A percentile compares a stretch with the other conserved stretches of the same genome.
phyloP scores from a whole-genome alignment of 2,888 invertebrate species.

The Synergus umbraculus region DNA sequence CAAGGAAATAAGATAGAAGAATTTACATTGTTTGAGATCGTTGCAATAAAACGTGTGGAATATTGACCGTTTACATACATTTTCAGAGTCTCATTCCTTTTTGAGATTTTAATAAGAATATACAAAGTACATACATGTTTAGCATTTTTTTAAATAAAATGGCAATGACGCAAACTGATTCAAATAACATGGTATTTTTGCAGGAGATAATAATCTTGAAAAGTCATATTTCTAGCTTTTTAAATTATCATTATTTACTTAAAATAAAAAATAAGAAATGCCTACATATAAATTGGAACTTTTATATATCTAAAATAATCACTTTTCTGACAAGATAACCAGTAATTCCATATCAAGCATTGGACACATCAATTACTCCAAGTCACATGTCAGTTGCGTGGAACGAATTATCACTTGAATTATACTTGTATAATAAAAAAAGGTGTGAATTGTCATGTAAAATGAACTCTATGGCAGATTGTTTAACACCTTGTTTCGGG shows the following conservation, averaged over 20 bases:
- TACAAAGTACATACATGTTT: background rate
- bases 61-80: background rate
- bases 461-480: background rate
- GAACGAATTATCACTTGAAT: constrained; percentile 1
- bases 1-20: background rate
- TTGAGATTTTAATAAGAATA: background rate
- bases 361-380: constrained; percentile 2
- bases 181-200: background rate
- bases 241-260: too few relatives aligned
- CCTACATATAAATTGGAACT: background rate
- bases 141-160: background rate
- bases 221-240: background rate
- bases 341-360: background rate
- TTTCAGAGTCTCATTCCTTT: background rate
- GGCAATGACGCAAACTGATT: background rate
- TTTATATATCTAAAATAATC: constrained; percentile 3
- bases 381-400: background rate
- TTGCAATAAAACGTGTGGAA: background rate
- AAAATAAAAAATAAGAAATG: background rate
- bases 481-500: background rate
- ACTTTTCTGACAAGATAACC: background rate
- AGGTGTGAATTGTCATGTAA: background rate
- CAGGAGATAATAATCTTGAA: constrained; percentile 1
- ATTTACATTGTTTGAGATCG: background rate
- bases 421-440: background rate